Conservation (phyloP, 2,888 invertebrate species). For the Microplitis manilae region DNA sequence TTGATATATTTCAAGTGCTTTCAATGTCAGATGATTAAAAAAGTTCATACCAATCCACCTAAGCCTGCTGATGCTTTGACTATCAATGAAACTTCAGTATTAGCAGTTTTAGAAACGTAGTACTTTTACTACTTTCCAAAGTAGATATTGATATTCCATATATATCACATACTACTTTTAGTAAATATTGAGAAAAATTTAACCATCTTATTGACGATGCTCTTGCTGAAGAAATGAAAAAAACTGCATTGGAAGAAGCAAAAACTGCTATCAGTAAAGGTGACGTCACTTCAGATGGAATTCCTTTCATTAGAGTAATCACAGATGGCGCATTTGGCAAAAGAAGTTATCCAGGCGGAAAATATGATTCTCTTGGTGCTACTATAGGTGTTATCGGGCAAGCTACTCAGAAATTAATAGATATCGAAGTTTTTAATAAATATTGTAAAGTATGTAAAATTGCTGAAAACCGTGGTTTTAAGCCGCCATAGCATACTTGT, state of each 20-base stretch:
- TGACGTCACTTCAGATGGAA: constrained; percentile 24
- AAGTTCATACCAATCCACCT: constrained; percentile 14
- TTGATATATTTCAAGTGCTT: constrained; percentile 12
- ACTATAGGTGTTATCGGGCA: constrained; percentile 32
- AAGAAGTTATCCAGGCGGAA: constrained; percentile 36
- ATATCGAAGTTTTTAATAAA: constrained; percentile 53
- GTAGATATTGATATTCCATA: constrained; percentile 27
- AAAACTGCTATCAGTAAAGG: constrained; percentile 27
- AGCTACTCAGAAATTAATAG: constrained; percentile 46
- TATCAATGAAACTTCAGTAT: constrained; percentile 36
- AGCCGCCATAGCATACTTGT: constrained; percentile 49
- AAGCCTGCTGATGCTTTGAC: constrained; percentile 12
- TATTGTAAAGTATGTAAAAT: constrained; percentile 47
- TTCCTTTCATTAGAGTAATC: constrained; percentile 38
- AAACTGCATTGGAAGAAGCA: constrained; percentile 13
- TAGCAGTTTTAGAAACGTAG: constrained; percentile 31
- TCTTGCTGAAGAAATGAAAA: constrained; percentile 21
- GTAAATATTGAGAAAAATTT: constrained; percentile 24
- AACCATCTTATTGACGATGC: not conserved
- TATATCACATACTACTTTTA: constrained; percentile 34
- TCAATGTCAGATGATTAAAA: constrained; percentile 18
- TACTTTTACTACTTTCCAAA: constrained; percentile 28
- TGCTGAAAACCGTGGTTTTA: constrained; percentile 28
- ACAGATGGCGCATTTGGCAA: constrained; percentile 43
- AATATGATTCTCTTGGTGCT: constrained; percentile 17